These are phyloP conservation scores for Neoascia interrupta DNA, from an alignment of 2,888 invertebrate species.

Conservation along the genomic window DNA sequence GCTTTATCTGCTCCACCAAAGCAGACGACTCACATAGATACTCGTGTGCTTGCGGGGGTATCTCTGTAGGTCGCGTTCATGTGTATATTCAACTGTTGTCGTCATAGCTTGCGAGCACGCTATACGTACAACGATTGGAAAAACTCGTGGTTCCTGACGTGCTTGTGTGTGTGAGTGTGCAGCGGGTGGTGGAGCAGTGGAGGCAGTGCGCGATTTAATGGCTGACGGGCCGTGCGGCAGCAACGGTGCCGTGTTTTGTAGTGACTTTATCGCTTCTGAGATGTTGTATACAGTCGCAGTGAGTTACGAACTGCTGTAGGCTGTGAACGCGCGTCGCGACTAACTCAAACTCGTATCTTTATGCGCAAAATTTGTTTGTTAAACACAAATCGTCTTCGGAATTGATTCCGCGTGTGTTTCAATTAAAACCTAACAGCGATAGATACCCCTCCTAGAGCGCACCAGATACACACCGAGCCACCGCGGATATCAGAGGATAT, in stretches of 20 bases:
- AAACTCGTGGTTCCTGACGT: slow-evolving; percentile 39
- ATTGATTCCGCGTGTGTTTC: slow-evolving; percentile 47
- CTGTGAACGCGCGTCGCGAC: slow-evolving; percentile 61
- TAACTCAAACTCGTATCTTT: slow-evolving; percentile 19
- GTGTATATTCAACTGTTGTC: slow-evolving; percentile 52
- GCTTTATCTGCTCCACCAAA: slow-evolving; percentile 1
- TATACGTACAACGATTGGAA: slow-evolving; percentile 50
- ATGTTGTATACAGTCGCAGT: slow-evolving; percentile 63
- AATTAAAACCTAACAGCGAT: slow-evolving; percentile 19
- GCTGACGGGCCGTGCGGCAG: slow-evolving; percentile 8
- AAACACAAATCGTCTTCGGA: slow-evolving; percentile 41
- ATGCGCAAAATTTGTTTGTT: slow-evolving; percentile 41
- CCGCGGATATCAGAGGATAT: too few species aligned
- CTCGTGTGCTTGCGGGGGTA: background rate
- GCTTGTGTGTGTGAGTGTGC: slow-evolving; percentile 55
- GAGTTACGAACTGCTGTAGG: slow-evolving; percentile 65
- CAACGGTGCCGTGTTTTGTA: slow-evolving; percentile 29
- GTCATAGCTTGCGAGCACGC: slow-evolving; percentile 40
- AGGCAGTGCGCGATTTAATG: slow-evolving; percentile 26
- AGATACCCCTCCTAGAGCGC: slow-evolving; percentile 13
- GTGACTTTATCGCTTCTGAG: slow-evolving; percentile 59
- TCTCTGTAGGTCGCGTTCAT: slow-evolving; percentile 12
- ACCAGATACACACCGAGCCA: slow-evolving; percentile 36
- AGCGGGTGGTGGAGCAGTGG: slow-evolving; percentile 39
- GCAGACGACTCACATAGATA: too few species aligned